phyloP scores from a whole-genome alignment of 2,113 vertebrate species.

The Rhineura floridana region DNA sequence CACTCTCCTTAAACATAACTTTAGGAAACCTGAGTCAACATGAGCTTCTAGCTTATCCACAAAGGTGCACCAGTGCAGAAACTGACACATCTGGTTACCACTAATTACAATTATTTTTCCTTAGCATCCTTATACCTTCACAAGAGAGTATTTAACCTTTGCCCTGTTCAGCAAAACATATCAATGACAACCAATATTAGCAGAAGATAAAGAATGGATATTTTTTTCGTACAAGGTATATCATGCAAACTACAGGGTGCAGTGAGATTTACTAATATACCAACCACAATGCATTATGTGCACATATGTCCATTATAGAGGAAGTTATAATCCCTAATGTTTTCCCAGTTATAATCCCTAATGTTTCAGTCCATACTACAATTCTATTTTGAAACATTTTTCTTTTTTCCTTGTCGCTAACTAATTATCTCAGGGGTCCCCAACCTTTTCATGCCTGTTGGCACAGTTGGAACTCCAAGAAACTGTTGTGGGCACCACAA shows the following conservation, averaged over 20 bases:
- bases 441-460: too few species aligned
- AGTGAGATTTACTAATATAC: background rate
- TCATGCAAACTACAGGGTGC: background rate
- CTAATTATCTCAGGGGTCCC: background rate
- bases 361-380: background rate
- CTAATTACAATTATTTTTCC: too few species aligned
- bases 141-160: background rate
- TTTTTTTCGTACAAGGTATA: background rate
- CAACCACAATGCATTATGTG: background rate
- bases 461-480: too few species aligned
- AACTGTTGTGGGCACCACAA: too few species aligned
- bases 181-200: background rate
- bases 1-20: background rate
- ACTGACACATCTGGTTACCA: too few species aligned
- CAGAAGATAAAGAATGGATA: background rate
- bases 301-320: background rate
- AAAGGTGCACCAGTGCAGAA: too few species aligned
- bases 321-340: too few species aligned
- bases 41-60: too few species aligned
- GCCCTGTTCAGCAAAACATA: background rate
- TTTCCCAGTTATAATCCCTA: background rate
- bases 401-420: constrained; percentile 21
- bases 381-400: constrained; percentile 8
- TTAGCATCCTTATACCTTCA: background rate
- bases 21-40: background rate